phyloP scores from a whole-genome alignment of 2,113 vertebrate species.

The Otus sunia region DNA sequence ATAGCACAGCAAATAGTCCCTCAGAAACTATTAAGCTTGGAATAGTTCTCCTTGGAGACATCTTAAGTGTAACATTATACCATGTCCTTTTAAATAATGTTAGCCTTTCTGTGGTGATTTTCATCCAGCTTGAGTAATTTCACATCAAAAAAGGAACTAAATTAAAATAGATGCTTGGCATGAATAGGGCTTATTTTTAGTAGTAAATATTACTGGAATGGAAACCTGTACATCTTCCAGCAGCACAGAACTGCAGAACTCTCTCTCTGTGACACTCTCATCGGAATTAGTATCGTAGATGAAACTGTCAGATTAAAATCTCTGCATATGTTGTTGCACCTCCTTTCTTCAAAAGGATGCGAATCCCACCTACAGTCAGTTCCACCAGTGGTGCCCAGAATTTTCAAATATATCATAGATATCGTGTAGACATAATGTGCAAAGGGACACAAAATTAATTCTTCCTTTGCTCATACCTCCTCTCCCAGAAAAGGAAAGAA shows the following conservation, averaged over 20 bases:
- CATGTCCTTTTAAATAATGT: not conserved
- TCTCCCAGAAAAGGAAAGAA: not conserved
- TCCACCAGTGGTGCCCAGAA: not conserved
- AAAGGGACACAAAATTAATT: not conserved
- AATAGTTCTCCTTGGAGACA: not conserved
- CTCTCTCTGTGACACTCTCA: not conserved
- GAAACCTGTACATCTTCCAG: constrained; percentile 43
- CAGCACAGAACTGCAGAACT: not conserved
- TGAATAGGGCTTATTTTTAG: constrained; percentile 57
- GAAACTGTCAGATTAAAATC: not conserved
- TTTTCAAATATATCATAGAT: not conserved
- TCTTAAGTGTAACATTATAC: not conserved
- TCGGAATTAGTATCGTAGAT: not conserved
- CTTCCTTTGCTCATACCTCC: not conserved
- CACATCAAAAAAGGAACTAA: constrained; percentile 19
- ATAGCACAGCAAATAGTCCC: constrained; percentile 3
- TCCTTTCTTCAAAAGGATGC: not conserved
- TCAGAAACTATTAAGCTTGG: not conserved
- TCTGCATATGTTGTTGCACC: not conserved
- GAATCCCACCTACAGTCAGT: not conserved
- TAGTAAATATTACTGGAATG: constrained; percentile 28
- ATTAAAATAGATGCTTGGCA: constrained; percentile 59
- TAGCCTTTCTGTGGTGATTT: not conserved
- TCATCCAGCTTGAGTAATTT: constrained; percentile 19
- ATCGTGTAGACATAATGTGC: not conserved